Evolutionary conservation across 2,113 vertebrate species (phyloP).

Genomic region (Calypte anna): DNA sequence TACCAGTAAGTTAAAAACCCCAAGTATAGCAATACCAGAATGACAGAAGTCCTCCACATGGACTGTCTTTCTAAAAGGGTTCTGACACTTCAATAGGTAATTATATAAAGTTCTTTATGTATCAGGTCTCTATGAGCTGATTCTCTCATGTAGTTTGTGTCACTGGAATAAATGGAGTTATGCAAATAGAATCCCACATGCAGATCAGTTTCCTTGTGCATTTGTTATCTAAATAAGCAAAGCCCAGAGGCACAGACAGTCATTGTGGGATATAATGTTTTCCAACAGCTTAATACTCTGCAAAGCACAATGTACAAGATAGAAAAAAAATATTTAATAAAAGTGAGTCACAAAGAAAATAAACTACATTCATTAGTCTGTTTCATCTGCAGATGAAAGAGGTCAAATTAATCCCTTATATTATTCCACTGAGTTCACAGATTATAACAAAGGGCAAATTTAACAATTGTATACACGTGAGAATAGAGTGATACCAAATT

Average conservation of each 20-base stretch:
- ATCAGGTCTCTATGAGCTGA: not conserved
- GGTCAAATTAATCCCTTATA: not conserved
- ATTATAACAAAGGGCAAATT: not conserved
- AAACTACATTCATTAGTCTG: not conserved
- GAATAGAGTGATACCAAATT: not conserved
- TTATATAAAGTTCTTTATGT: not conserved
- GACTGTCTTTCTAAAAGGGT: not conserved
- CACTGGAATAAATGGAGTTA: not conserved
- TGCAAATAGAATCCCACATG: not conserved
- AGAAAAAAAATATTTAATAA: not conserved
- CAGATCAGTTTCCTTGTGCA: not conserved
- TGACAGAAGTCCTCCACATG: fast-evolving
- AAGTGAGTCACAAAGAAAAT: not conserved
- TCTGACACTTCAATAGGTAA: not conserved
- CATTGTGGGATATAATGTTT: not conserved
- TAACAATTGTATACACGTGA: not conserved
- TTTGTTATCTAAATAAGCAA: not conserved
- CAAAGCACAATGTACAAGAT: not conserved
- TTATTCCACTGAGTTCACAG: not conserved
- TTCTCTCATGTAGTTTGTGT: not conserved
- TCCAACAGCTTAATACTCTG: not conserved
- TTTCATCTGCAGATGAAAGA: not conserved
- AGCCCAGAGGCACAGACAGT: not conserved
- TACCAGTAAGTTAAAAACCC: not conserved
- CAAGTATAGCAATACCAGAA: not conserved